phyloP scores from a whole-genome alignment of 2,113 vertebrate species.

The Abramis brama region DNA sequence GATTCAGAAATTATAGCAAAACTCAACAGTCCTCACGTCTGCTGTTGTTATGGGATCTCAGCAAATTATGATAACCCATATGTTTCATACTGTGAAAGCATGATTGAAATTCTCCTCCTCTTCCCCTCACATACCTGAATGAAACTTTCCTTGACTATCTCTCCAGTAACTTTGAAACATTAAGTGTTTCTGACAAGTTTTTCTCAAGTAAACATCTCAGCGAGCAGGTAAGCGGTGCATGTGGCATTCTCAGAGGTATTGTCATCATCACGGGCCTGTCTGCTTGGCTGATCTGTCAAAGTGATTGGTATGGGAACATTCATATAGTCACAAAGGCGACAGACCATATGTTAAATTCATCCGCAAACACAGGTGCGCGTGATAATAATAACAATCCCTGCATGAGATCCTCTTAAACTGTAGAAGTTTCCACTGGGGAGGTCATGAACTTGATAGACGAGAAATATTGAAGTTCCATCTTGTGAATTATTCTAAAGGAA shows the following conservation, averaged over 20 bases:
- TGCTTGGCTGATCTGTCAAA: conserved; percentile 52
- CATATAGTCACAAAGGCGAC: conserved; percentile 27
- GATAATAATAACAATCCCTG: conserved; percentile 9
- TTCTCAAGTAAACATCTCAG: conserved; percentile 2
- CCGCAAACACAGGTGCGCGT: conserved; percentile 30
- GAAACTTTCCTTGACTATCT: neutral
- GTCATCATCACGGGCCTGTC: conserved; percentile 25
- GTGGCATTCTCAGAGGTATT: conserved; percentile 24
- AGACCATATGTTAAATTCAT: conserved; percentile 51
- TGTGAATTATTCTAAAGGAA: neutral
- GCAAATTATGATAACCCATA: conserved; percentile 14
- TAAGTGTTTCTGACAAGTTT: conserved; percentile 34
- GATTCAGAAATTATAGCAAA: conserved; percentile 21
- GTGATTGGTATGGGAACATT: conserved; percentile 34
- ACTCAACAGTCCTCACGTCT: conserved; percentile 28
- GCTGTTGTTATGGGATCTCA: conserved; percentile 14
- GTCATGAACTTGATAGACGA: conserved; percentile 12
- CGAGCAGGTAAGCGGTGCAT: neutral
- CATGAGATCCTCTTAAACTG: neutral
- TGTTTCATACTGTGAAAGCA: conserved; percentile 31
- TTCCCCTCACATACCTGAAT: neutral
- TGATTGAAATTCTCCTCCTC: conserved; percentile 22
- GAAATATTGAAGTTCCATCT: neutral
- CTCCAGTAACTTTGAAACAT: conserved; percentile 26
- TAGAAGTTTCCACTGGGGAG: neutral